Evolutionary conservation across 2,888 invertebrate species (phyloP).

Genomic region (Phasia obesa): DNA sequence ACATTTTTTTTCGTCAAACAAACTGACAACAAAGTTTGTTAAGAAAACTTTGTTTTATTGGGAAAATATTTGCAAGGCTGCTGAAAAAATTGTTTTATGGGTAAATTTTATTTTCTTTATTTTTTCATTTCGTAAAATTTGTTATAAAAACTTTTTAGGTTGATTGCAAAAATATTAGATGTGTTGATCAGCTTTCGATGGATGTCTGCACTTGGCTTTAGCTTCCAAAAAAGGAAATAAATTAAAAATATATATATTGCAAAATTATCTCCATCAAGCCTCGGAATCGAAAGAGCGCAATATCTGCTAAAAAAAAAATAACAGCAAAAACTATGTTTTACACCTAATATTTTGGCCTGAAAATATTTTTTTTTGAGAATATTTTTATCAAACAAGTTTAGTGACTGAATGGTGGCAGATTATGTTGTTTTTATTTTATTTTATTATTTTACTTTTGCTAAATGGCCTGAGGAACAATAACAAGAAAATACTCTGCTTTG

Average conservation of each 20-base stretch:
- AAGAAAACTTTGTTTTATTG: background rate
- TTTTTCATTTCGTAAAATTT: too few species aligned
- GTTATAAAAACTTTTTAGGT: background rate
- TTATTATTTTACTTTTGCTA: background rate
- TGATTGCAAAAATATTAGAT: too few species aligned
- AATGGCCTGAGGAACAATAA: too few species aligned
- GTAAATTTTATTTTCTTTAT: background rate
- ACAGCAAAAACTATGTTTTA: background rate
- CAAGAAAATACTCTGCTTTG: too few species aligned
- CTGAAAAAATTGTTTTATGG: conserved; percentile 6
- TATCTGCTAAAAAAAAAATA: background rate
- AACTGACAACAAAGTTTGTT: conserved; percentile 12
- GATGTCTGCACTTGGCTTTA: too few species aligned
- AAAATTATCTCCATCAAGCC: too few species aligned
- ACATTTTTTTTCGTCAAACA: background rate
- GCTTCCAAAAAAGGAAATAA: too few species aligned
- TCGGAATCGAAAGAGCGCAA: too few species aligned
- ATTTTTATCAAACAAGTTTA: background rate
- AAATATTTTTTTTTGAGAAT: background rate
- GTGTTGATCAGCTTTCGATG: too few species aligned
- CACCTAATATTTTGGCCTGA: background rate
- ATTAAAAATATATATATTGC: too few species aligned
- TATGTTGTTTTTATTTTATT: too few species aligned
- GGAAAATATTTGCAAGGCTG: conserved; percentile 24
- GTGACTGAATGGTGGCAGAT: too few species aligned